Base-by-base conservation (phyloP, 2,888 invertebrate species). In the Lordiphosa fenestrarum region DNA sequence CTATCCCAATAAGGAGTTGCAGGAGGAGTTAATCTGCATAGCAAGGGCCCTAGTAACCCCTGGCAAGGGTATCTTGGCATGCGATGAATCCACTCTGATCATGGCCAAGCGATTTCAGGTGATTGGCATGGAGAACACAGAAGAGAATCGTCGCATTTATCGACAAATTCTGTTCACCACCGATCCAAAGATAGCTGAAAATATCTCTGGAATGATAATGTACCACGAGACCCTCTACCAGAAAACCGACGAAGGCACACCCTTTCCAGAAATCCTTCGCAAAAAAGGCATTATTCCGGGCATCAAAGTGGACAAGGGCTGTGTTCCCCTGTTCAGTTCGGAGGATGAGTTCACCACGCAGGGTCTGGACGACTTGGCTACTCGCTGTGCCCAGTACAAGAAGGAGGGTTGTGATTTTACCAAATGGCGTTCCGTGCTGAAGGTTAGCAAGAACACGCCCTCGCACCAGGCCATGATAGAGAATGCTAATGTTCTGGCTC, bases 201-300 rank as follows among this genome's bases (percentile, higher is more conserved):
- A 96, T 91, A 94, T 99, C 88, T 98, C 98, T 42, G 99, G 99
- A 13, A 98, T 99, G 50, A 99, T 99, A 88, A 92, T 99, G 73
- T 99, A 96, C 93, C 97, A 99, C 90, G 99, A 99, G 91, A 98
- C 99, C 0, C 91, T 99, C 55, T 98, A 98, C 92, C 99, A 99
- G 91, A 97, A 97, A 90, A 92, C 96, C 37, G 96, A 96, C 66
- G 95, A 97, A 85, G 92, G 94, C 56, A 93, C 94, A 1, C 94
- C 95, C 0, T 95, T 98, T 89, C 93, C 95, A 9, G 92, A 96
- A 60, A 89, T 97, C 48, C 89, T 98, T 86, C 95, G 95, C 90
- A 93, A 96, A 88, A 93, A 94, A 53, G 95, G 95, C 72, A 98
- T 98, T 90, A 95, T 98, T 87, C 96, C 97, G 85, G 98, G 98